Evolutionary conservation across 1,140 invertebrate genomes (phyloP).

Genomic region (Drosophila equinoxialis): DNA sequence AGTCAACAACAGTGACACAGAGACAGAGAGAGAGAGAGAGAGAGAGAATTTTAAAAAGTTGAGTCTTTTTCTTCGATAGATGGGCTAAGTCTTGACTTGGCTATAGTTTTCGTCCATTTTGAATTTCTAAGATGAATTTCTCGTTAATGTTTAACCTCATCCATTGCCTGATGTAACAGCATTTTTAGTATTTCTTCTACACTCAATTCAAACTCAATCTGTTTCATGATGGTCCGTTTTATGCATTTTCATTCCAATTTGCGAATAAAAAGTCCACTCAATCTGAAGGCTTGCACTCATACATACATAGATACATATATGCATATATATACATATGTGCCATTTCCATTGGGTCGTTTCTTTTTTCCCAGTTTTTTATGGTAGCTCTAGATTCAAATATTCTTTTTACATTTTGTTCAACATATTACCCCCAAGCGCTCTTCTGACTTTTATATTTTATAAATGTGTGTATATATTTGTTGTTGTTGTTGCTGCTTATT

Average conservation of each 20-base stretch:
- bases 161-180: too few relatives aligned
- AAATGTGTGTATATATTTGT: neutral
- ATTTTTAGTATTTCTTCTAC: neutral
- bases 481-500: slow-evolving; percentile 5
- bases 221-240: neutral
- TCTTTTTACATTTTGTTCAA: slow-evolving; percentile 7
- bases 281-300: neutral
- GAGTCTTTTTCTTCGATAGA: too few relatives aligned
- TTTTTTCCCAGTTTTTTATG: neutral
- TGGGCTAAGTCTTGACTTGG: too few relatives aligned
- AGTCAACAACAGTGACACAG: neutral
- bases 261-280: neutral
- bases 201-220: slow-evolving; percentile 1
- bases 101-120: too few relatives aligned
- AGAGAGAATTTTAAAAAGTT: too few relatives aligned
- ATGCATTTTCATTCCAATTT: neutral
- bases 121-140: too few relatives aligned
- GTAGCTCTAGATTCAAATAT: neutral
- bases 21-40: too few relatives aligned
- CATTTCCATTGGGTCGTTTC: too few relatives aligned
- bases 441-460: neutral
- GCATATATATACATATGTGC: too few relatives aligned
- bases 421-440: slow-evolving; percentile 3
- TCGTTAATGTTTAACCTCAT: too few relatives aligned
- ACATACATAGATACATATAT: too few relatives aligned